phyloP scores from a whole-genome alignment of 2,888 invertebrate genomes.

The Thymelicus acteon region DNA sequence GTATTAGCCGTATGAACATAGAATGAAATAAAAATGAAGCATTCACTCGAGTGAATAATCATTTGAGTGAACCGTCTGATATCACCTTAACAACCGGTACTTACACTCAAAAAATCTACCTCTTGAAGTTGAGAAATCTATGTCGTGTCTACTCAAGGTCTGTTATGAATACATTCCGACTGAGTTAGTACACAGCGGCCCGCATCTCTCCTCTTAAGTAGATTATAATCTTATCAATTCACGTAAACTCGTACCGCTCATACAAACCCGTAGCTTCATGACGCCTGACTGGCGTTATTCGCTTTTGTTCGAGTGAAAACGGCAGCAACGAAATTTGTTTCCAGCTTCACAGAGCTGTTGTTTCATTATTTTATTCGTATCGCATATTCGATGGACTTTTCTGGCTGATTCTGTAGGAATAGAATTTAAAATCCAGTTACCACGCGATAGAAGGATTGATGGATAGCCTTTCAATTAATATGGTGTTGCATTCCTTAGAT shows the following conservation, averaged over 20 bases:
- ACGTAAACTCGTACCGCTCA: slow-evolving; percentile 1
- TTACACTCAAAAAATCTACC: too few relatives aligned
- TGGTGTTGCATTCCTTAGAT: too few relatives aligned
- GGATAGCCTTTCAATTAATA: too few relatives aligned
- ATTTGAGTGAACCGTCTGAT: too few relatives aligned
- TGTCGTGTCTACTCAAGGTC: background rate
- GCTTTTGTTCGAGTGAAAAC: background rate
- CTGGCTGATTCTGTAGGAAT: too few relatives aligned
- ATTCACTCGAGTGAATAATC: too few relatives aligned
- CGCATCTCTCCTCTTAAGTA: background rate
- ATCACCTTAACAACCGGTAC: too few relatives aligned
- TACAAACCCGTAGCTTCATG: background rate
- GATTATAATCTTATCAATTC: slow-evolving; percentile 6
- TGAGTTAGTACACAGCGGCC: background rate
- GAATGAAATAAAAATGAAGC: too few relatives aligned
- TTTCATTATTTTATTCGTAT: background rate
- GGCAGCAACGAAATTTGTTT: background rate
- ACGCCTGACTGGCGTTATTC: background rate
- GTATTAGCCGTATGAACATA: too few relatives aligned
- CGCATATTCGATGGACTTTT: background rate
- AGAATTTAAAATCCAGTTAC: too few relatives aligned
- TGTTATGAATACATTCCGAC: background rate
- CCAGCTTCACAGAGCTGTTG: background rate
- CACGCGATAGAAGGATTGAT: too few relatives aligned
- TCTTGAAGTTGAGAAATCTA: too few relatives aligned